Conservation (phyloP, 2,888 invertebrate genomes). For the Enchytraeus crypticus region DNA sequence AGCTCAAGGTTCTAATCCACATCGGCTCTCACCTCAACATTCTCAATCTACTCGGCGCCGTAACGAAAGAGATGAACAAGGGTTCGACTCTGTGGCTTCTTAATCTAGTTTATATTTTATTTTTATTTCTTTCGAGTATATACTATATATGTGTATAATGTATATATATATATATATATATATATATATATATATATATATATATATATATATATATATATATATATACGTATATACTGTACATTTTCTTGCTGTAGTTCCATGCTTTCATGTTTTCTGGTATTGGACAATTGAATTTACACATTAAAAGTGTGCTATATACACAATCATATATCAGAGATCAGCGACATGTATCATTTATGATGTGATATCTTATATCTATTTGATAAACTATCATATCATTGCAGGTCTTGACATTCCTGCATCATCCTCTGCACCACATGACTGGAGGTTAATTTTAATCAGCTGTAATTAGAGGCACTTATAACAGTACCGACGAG, state of each 20-base stretch:
- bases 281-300: neutral
- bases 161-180: neutral
- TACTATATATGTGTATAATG: neutral
- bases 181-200: neutral
- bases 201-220: neutral
- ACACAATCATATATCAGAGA: too few relatives aligned
- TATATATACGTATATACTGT: neutral
- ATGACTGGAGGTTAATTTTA: too few relatives aligned
- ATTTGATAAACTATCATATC: too few relatives aligned
- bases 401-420: too few relatives aligned
- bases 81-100: too few relatives aligned
- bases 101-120: too few relatives aligned
- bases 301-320: too few relatives aligned
- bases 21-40: slow-evolving; percentile 88
- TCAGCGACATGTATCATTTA: too few relatives aligned
- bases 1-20: slow-evolving; percentile 90
- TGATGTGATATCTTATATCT: too few relatives aligned
- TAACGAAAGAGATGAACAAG: slow-evolving; percentile 54
- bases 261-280: neutral
- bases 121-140: neutral
- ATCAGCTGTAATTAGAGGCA: too few relatives aligned
- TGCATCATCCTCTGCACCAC: too few relatives aligned
- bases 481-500: too few relatives aligned
- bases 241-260: neutral
- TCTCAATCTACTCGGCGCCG: slow-evolving; percentile 85